A percentile compares a stretch with the other conserved stretches of the same genome.
Evolutionary conservation across 2,888 invertebrate genomes (phyloP).

Genomic region (Portevinia maculata): DNA sequence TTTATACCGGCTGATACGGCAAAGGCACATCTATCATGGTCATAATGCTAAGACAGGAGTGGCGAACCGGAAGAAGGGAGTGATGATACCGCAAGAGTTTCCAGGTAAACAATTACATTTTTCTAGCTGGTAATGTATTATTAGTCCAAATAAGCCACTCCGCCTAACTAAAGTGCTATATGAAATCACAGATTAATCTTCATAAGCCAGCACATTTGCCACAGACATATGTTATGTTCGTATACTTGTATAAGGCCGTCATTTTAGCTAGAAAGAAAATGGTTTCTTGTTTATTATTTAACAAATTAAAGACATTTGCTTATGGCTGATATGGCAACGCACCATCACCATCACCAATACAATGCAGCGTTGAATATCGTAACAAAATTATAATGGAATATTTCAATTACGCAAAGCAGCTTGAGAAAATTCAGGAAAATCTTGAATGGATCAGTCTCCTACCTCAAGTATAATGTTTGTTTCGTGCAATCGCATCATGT

Average conservation of each 20-base stretch:
- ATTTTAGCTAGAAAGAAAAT: no score
- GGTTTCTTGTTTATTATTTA: no score
- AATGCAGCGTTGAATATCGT: conserved; percentile 20
- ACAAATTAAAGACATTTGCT: not conserved
- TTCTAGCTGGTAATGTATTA: no score
- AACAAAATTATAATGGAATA: conserved; percentile 42
- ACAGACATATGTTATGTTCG: no score
- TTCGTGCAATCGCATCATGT: conserved; percentile 13
- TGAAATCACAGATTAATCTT: no score
- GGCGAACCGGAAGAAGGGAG: conserved; percentile 81
- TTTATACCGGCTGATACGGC: conserved; percentile 81
- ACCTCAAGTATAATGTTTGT: conserved; percentile 6
- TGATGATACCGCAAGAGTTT: conserved; percentile 83
- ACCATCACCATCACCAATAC: not conserved
- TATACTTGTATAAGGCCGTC: no score
- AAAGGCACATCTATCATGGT: conserved; percentile 82
- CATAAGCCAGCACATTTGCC: no score
- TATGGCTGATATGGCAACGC: not conserved
- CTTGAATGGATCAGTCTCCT: conserved; percentile 2
- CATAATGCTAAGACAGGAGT: conserved; percentile 81
- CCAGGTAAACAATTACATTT: conserved; percentile 80
- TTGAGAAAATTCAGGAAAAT: conserved; percentile 45
- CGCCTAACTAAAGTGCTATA: no score
- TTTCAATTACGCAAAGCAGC: conserved; percentile 56
- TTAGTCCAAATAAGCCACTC: no score